These are phyloP conservation scores for Megaustenia siamemsis DNA, from an alignment of 2,888 invertebrate genomes.

Conservation along the genomic window DNA sequence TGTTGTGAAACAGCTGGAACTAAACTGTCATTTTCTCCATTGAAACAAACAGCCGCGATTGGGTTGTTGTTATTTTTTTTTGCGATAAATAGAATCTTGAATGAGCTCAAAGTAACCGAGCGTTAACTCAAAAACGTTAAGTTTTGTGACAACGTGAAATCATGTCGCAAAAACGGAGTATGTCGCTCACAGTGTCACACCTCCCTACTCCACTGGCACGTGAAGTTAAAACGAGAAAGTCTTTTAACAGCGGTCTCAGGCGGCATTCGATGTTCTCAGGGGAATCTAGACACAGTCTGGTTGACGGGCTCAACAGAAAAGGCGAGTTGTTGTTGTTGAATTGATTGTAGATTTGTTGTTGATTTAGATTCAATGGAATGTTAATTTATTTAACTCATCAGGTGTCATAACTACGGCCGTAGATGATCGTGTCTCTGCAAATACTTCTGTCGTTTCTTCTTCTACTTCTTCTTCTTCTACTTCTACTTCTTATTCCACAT, in stretches of 20 bases:
- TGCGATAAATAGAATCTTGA: too few species aligned
- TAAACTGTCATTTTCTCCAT: too few species aligned
- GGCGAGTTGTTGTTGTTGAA: slow-evolving; percentile 41
- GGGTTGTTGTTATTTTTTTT: too few species aligned
- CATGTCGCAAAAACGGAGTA: slow-evolving; percentile 44
- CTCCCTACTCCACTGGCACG: background rate
- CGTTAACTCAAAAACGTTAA: too few species aligned
- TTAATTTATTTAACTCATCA: too few species aligned
- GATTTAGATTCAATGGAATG: slow-evolving; percentile 3
- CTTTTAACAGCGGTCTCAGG: slow-evolving; percentile 53
- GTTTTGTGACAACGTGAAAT: too few species aligned
- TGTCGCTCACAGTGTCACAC: slow-evolving; percentile 48
- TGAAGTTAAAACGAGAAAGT: slow-evolving; percentile 53
- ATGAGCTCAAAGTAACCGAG: too few species aligned
- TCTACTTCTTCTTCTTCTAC: slow-evolving; percentile 12
- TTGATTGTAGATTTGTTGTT: too few species aligned
- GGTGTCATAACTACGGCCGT: too few species aligned
- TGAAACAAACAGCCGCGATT: too few species aligned
- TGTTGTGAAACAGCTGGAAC: too few species aligned
- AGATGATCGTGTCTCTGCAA: too few species aligned
- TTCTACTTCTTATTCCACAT: slow-evolving; percentile 6
- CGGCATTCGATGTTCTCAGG: slow-evolving; percentile 52
- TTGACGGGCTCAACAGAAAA: slow-evolving; percentile 35
- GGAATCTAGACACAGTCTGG: background rate
- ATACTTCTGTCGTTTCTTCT: background rate